Conservation (phyloP, 2,888 invertebrate genomes). For the Spicauda simplicius region DNA sequence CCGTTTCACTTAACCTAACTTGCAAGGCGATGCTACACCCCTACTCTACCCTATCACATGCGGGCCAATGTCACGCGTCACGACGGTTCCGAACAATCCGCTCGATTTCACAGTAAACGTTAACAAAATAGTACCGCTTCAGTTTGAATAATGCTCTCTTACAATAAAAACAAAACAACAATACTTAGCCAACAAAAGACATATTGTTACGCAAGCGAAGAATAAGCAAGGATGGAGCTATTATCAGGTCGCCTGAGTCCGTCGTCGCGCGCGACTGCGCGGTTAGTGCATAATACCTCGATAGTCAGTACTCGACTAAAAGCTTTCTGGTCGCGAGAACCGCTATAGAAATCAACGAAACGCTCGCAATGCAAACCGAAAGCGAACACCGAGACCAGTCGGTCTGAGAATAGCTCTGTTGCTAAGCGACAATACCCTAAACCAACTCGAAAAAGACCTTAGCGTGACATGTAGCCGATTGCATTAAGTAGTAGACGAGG, state of each 20-base stretch:
- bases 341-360: constrained; percentile 35
- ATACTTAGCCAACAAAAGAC: constrained; percentile 29
- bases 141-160: constrained; percentile 19
- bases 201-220: constrained; percentile 31
- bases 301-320: constrained; percentile 42
- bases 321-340: constrained; percentile 31
- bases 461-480: constrained; percentile 83
- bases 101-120: constrained; percentile 75
- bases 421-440: constrained; percentile 67
- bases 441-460: constrained; percentile 53
- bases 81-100: constrained; percentile 62
- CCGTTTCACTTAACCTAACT: constrained; percentile 84
- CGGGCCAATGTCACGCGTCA: constrained; percentile 79
- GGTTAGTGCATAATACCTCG: constrained; percentile 29
- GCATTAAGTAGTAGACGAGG: constrained; percentile 79
- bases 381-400: constrained; percentile 40
- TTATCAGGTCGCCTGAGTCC: constrained; percentile 45
- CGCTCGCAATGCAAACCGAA: constrained; percentile 34
- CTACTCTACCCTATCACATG: constrained; percentile 81
- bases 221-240: constrained; percentile 61
- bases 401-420: constrained; percentile 49
- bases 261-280: constrained; percentile 49
- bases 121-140: constrained; percentile 32
- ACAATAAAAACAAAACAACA: constrained; percentile 15
- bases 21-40: constrained; percentile 82